Base-by-base conservation (phyloP, 2,888 invertebrate genomes). In the Andrena hattorfiana region DNA sequence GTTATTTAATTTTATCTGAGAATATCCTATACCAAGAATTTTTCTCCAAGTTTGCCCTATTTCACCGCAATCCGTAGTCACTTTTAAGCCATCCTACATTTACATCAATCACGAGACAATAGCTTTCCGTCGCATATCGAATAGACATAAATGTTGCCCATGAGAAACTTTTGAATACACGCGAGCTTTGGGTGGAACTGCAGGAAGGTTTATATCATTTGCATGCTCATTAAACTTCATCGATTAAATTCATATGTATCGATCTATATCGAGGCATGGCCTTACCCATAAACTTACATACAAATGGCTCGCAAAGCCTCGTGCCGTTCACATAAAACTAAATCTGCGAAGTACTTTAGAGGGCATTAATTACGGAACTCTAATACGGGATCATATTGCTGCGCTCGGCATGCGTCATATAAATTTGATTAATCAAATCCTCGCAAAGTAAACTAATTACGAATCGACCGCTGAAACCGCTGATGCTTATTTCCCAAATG, bases 241-340 rank as follows among this genome's bases (percentile, higher is more conserved):
- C 20, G 8, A 71, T 71, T 42, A 72, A 56, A 77, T 77, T 71
- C 72, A 66, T 56, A 35, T 54, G 42, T 54, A 16, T 63, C 23
- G 16, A 48, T 59, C 51, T n/a, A 56, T n/a, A 32, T 23, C 60
- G 42, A 63, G 20, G 30, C 26, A 16, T 10, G 13, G 8, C 26
- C 23, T 59, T 64, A 2, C 30, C 28, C 49, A 28, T 49, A 66
- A 72, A 77, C 66, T 66, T 30, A 30, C 16, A 23, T 54, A 64
- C 30, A 56, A 42, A 28, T 42, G 20, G 2, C 23, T 30, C 23
- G 32, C 23, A 64, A 70, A 56, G 23, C 23, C 10, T 26, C 10
- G 10, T 10, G 23, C 10, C 54, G 23, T 56, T 10, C 23, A 51
- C n/a, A 51, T 23, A 56, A 26, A 56, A 23, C 10, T 56, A 10